Percentiles rank a stretch among this genome's conserved stretches.
Conservation (phyloP, 2,797 vertebrate genomes). For the Malacoraja senta region DNA sequence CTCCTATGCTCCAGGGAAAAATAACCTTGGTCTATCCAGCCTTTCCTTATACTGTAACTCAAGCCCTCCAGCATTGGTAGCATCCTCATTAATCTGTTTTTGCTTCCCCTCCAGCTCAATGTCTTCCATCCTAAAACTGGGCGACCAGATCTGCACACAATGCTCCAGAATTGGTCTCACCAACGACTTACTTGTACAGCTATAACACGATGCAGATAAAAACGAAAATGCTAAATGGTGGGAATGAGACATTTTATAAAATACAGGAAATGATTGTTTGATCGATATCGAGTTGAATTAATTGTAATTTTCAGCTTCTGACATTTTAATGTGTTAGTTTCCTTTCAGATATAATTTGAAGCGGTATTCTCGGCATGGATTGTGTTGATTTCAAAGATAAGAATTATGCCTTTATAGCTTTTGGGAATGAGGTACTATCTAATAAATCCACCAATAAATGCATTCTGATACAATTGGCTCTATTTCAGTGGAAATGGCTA, state of each 20-base stretch:
- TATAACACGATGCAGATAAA: neutral
- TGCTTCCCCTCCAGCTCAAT: no score
- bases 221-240: neutral
- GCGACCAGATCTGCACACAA: no score
- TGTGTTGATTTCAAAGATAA: neutral
- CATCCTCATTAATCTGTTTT: no score
- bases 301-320: neutral
- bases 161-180: no score
- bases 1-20: no score
- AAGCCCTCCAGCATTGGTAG: no score
- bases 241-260: neutral
- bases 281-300: neutral
- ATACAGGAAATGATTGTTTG: neutral
- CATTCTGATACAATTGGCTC: neutral
- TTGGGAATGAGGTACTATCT: neutral
- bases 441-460: neutral
- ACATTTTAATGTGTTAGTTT: neutral
- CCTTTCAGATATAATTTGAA: neutral
- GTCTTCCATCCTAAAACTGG: no score
- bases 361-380: neutral
- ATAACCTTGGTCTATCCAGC: no score
- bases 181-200: no score
- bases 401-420: neutral
- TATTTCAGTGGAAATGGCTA: neutral
- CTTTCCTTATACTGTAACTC: no score